Conservation (phyloP, 2,797 vertebrate genomes). For the Apodemus agrarius region DNA sequence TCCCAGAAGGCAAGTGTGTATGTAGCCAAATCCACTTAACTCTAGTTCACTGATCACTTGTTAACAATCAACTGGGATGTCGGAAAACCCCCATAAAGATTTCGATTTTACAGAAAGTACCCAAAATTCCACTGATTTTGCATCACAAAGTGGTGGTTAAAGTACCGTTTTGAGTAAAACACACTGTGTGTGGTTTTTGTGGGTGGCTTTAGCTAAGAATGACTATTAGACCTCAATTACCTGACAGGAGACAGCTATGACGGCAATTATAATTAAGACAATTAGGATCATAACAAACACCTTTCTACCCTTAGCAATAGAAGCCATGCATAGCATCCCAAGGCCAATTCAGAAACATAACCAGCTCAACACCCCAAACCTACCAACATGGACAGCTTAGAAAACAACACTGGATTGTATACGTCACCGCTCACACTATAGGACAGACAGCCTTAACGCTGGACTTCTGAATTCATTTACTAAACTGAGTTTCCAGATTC, state of each 20-base stretch:
- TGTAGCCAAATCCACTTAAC: slow-evolving; percentile 61
- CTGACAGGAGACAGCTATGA: slow-evolving; percentile 81
- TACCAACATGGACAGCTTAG: neutral
- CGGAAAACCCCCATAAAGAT: slow-evolving; percentile 89
- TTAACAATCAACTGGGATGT: slow-evolving; percentile 84
- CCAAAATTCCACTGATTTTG: slow-evolving; percentile 91
- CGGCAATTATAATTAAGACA: neutral
- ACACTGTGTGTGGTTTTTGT: slow-evolving; percentile 89
- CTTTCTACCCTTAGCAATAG: slow-evolving; percentile 69
- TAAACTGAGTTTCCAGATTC: neutral
- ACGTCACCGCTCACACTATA: neutral
- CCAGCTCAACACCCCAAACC: neutral
- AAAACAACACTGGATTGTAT: neutral
- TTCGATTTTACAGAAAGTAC: slow-evolving; percentile 91
- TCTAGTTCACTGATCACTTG: slow-evolving; percentile 79
- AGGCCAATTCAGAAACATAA: neutral
- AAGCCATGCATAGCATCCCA: slow-evolving; percentile 49
- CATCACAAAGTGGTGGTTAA: slow-evolving; percentile 89
- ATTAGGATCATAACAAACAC: slow-evolving; percentile 50
- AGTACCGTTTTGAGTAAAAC: slow-evolving; percentile 88
- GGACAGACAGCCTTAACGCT: neutral
- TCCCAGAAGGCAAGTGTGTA: neutral
- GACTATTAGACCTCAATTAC: slow-evolving; percentile 78
- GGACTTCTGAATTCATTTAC: neutral
- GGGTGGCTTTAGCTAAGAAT: slow-evolving; percentile 86